Evolutionary conservation across 2,888 invertebrate genomes (phyloP), one percentile per base, ranked within the genome.

Genomic region (Meandrusa payeni): DNA sequence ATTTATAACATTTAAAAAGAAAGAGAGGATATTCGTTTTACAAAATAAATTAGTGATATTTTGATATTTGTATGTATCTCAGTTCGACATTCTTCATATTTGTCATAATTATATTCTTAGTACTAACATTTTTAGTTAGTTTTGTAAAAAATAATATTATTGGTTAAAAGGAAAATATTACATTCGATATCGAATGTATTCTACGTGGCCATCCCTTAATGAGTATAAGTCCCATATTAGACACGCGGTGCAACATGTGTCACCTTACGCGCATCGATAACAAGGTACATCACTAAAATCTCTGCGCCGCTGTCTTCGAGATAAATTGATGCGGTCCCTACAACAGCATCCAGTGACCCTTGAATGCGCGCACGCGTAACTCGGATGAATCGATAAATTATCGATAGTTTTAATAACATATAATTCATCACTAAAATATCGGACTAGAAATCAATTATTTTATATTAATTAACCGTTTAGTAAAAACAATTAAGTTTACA

Each of bases 301-400:
- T 46, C 52, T 48, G 49, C 50, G 46, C 17, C 48, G 52, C 52
- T 49, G 47, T 55, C 49, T 46, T 37, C 28, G 49, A 65, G 69
- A 71, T 75, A 73, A 69, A 69, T 68, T 60, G 61, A 63, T 64
- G 61, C 60, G 61, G 59, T 59, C 55, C 64, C 61, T 55, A 43
- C 50, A 51, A 60, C 65, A 64, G 63, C 62, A 59, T 69, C 61
- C 74, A 69, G 69, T 74, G 42, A 48, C 50, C 55, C 46, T 47
- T 53, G 57, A 51, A 62, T 53, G 56, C 52, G 57, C 71, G 68
- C 65, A 59, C 54, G 64, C 53, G 41, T 37, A 46, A 46, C 47
- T 41, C 34, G 31, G 23, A 28, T 13, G 3, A 20, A 19, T 43
- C 31, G 36, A 42, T 29, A 36, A 46, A 36, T 33, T 34, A 41